Evolutionary conservation across 2,113 vertebrate species (phyloP).

Genomic region (Crypturellus undulatus): DNA sequence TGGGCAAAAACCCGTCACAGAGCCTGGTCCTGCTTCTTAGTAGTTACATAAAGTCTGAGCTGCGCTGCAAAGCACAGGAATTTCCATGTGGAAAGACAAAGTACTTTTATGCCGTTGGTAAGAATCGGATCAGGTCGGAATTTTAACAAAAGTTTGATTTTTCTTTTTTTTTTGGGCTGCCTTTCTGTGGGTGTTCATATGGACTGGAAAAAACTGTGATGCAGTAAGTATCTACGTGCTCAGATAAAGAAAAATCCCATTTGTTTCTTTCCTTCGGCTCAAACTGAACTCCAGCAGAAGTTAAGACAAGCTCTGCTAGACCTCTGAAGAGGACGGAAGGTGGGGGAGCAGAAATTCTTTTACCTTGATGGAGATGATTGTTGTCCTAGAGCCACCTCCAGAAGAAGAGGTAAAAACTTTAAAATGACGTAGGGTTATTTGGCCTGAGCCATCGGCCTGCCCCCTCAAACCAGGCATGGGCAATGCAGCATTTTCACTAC

Average conservation of each 20-base stretch:
- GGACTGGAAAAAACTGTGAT: neutral
- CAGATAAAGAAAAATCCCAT: neutral
- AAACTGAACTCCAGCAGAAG: neutral
- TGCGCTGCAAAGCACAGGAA: neutral
- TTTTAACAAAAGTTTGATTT: neutral
- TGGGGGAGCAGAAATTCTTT: neutral
- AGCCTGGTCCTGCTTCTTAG: neutral
- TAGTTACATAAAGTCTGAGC: neutral
- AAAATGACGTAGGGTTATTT: neutral
- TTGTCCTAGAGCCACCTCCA: neutral
- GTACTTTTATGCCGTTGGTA: neutral
- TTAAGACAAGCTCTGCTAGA: neutral
- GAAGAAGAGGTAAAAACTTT: neutral
- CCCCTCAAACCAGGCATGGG: neutral
- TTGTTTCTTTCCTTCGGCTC: neutral
- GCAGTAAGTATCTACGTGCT: neutral
- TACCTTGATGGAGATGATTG: accelerated
- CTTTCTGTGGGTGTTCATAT: neutral
- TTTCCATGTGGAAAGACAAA: neutral
- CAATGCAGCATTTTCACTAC: no score
- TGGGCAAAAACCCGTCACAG: neutral
- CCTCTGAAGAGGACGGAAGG: neutral
- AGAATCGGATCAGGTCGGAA: neutral
- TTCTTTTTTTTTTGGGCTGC: neutral
- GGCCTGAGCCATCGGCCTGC: neutral